phyloP scores from a whole-genome alignment of 2,888 invertebrate genomes.

The Tanytarsus gracilentus region DNA sequence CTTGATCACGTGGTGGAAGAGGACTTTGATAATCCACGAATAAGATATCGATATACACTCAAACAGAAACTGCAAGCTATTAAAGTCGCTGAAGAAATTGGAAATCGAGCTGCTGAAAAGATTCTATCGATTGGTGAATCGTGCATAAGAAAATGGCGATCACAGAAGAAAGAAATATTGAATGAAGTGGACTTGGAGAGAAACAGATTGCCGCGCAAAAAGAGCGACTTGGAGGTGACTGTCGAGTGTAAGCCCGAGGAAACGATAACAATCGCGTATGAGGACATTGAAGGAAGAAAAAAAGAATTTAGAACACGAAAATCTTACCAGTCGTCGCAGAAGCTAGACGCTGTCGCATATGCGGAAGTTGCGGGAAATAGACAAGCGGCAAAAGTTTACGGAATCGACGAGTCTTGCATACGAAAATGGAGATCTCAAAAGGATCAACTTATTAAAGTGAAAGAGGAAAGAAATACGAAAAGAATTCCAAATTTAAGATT shows the following conservation, averaged over 20 bases:
- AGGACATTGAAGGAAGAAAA: not conserved
- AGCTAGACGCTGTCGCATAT: slow-evolving; percentile 37
- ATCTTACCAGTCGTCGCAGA: slow-evolving; percentile 36
- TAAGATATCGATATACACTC: not conserved
- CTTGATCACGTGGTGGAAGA: not conserved
- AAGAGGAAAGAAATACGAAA: slow-evolving; percentile 6
- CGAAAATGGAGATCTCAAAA: slow-evolving; percentile 37
- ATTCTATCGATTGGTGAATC: not conserved
- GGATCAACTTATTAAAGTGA: slow-evolving; percentile 12
- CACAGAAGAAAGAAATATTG: not conserved
- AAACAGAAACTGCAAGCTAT: not conserved
- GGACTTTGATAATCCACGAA: not conserved
- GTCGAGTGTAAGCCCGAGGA: too few species aligned
- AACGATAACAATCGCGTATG: not conserved
- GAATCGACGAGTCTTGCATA: slow-evolving; percentile 37
- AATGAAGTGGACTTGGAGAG: not conserved
- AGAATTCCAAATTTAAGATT: slow-evolving; percentile 12
- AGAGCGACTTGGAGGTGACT: not conserved
- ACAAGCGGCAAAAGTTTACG: slow-evolving; percentile 36
- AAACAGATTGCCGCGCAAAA: not conserved
- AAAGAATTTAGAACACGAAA: slow-evolving; percentile 11
- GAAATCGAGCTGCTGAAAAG: slow-evolving; percentile 8
- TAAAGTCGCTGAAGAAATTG: not conserved
- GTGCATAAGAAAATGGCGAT: slow-evolving; percentile 8
- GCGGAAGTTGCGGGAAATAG: slow-evolving; percentile 37